Evolutionary conservation across 1,140 invertebrate genomes (phyloP), one percentile per base, ranked within the genome.

Genomic region (Phymastichus coffea): DNA sequence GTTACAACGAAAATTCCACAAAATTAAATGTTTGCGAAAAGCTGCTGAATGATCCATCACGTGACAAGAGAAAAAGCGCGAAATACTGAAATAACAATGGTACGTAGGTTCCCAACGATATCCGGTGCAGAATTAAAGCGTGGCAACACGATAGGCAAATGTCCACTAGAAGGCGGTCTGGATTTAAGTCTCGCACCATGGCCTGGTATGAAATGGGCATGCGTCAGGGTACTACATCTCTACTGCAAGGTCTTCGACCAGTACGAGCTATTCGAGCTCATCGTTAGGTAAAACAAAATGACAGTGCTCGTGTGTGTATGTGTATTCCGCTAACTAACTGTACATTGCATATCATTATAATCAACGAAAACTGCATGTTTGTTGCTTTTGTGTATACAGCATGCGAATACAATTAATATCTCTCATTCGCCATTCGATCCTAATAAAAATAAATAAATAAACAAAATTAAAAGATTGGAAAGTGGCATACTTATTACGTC

Each of bases 191-290:
- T 80, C 19, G 77, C 77, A 48, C 87, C 87, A 40, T 91, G 89
- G 89, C 86, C 87, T 6, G 90, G 89, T 17, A 84, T 92, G 74
- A 84, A 86, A 61, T 88, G 88, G 74, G 86, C 88, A 66, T 92
- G 90, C 76, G 83, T 92, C 57, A 85, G 88, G 77, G 87, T 92
- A 43, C 80, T 92, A 40, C 88, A 91, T 70, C 81, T 91, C 38
- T 92, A 92, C 75, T 90, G 88, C 78, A 91, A 90, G 73, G 89
- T 92, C 63, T 92, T 92, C 77, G 87, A 89, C 70, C 86, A 88
- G 70, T 85, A 86, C 72, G 87, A 89, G 79, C 83, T 91, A 51
- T 84, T 89, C 76, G 87, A 90, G 73, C 83, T 90, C 70, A 88
- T 90, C 66, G 85, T 91, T 82, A 87, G 88, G 88, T 91, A 86